phyloP scores from a whole-genome alignment of 92 coral and sea anemone genomes.

The Phymanthus crucifer region DNA sequence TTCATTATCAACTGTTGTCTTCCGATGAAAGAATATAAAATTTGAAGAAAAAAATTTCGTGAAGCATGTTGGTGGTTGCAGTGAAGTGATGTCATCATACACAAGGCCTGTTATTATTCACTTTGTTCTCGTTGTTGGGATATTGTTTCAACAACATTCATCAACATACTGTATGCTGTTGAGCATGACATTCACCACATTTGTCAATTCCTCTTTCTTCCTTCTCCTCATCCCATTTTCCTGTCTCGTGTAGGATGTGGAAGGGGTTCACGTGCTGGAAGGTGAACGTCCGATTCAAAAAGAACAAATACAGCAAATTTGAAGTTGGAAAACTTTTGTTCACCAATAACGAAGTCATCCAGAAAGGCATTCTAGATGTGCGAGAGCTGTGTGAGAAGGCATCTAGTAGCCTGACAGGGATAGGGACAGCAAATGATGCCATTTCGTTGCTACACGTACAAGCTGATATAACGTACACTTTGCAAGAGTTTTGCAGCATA shows the following conservation, averaged over 20 bases:
- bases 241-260: slow-evolving; percentile 66
- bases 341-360: slow-evolving; percentile 61
- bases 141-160: too few species aligned
- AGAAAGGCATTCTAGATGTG: slow-evolving; percentile 67
- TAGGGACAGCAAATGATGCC: slow-evolving; percentile 64
- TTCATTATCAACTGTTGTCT: too few species aligned
- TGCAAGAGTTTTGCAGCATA: slow-evolving; percentile 62
- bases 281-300: slow-evolving; percentile 71
- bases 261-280: slow-evolving; percentile 94
- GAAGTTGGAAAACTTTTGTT: slow-evolving; percentile 61
- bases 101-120: too few species aligned
- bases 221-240: not conserved
- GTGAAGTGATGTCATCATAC: too few species aligned
- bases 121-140: too few species aligned
- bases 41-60: too few species aligned
- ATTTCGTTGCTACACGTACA: slow-evolving; percentile 61
- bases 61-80: too few species aligned
- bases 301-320: slow-evolving; percentile 67
- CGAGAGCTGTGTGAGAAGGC: slow-evolving; percentile 84
- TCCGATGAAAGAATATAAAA: too few species aligned
- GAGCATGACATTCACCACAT: not conserved
- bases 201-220: not conserved
- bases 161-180: not conserved
- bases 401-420: slow-evolving; percentile 83
- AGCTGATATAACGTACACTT: slow-evolving; percentile 48